phyloP scores from a whole-genome alignment of 1,140 invertebrate species.

The Meteorus sp. region DNA sequence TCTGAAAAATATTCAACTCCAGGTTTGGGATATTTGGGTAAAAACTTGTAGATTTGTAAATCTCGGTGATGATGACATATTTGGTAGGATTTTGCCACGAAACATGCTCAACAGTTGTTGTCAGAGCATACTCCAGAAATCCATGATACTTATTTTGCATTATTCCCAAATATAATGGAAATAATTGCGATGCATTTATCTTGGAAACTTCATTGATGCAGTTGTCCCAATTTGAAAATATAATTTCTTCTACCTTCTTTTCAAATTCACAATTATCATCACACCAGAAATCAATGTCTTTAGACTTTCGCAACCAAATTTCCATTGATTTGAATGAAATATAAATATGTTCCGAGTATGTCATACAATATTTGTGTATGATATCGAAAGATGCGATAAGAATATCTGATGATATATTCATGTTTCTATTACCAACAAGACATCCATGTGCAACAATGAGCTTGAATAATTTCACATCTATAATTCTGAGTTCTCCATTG shows the following conservation, averaged over 20 bases:
- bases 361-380: conserved; percentile 38
- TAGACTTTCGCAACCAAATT: conserved; percentile 40
- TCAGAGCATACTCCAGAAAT: conserved; percentile 36
- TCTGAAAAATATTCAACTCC: conserved; percentile 37
- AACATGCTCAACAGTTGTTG: conserved; percentile 34
- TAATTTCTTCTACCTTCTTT: conserved; percentile 40
- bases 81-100: conserved; percentile 49
- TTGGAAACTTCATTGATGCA: conserved; percentile 40
- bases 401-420: conserved; percentile 27
- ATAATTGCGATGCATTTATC: conserved; percentile 33
- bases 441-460: conserved; percentile 42
- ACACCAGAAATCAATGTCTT: conserved; percentile 38
- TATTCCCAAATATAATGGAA: conserved; percentile 40
- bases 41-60: conserved; percentile 34
- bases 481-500: conserved; percentile 25
- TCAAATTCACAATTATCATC: conserved; percentile 30
- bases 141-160: conserved; percentile 43
- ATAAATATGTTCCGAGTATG: conserved; percentile 45
- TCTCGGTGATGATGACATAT: conserved; percentile 44
- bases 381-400: conserved; percentile 34
- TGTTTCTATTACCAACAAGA: conserved; percentile 37
- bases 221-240: conserved; percentile 50
- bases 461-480: conserved; percentile 39
- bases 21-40: conserved; percentile 26
- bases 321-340: conserved; percentile 46